Conservation (phyloP, 2,888 invertebrate species). For the Galerucella nymphaeae region DNA sequence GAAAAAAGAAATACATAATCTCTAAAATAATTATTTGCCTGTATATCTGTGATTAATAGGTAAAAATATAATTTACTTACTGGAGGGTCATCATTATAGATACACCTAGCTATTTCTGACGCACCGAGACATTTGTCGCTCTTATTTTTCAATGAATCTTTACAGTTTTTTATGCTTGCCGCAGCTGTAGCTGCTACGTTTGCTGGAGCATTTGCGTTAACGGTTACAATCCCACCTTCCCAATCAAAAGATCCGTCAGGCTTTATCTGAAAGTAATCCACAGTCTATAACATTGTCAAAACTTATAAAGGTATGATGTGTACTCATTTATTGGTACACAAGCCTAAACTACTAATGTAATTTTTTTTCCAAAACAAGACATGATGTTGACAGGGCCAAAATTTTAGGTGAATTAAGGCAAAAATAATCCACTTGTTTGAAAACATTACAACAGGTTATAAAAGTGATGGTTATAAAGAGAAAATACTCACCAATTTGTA, state of each 20-base stretch:
- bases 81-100: constrained; percentile 66
- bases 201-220: constrained; percentile 65
- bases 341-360: too few species aligned
- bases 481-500: constrained; percentile 66
- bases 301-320: too few species aligned
- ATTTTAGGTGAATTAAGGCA: too few species aligned
- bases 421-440: too few species aligned
- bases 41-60: constrained; percentile 7
- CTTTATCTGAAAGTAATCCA: constrained; percentile 37
- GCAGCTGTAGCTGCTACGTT: constrained; percentile 56
- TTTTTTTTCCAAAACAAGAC: too few species aligned
- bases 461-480: too few species aligned
- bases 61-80: constrained; percentile 43
- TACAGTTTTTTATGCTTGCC: constrained; percentile 65
- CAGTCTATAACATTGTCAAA: not conserved
- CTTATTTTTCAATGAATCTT: constrained; percentile 61
- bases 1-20: not conserved
- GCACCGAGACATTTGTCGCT: constrained; percentile 68
- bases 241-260: constrained; percentile 62
- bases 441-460: too few species aligned
- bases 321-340: too few species aligned
- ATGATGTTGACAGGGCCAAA: too few species aligned
- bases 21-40: not conserved
- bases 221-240: constrained; percentile 64
- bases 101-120: constrained; percentile 67